These are phyloP conservation scores for Dunckerocampus dactyliophorus DNA, from an alignment of 2,113 vertebrate genomes.

Conservation along the genomic window DNA sequence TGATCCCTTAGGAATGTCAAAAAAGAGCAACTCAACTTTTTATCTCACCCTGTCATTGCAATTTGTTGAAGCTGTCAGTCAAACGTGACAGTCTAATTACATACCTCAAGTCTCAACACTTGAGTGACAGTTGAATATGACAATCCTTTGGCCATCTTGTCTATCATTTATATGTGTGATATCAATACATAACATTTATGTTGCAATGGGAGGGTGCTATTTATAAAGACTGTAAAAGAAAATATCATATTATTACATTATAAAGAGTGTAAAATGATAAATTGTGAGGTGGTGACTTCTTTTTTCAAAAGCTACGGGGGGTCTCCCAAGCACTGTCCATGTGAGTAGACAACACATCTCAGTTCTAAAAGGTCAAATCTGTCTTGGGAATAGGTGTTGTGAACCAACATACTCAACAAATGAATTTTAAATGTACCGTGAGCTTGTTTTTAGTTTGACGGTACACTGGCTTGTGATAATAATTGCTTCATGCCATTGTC, in stretches of 20 bases:
- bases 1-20: neutral
- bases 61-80: slow-evolving; percentile 43
- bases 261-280: slow-evolving; percentile 26
- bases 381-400: slow-evolving; percentile 23
- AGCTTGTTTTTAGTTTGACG: slow-evolving; percentile 21
- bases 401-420: slow-evolving; percentile 14
- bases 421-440: slow-evolving; percentile 16
- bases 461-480: neutral
- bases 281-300: slow-evolving; percentile 18
- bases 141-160: slow-evolving; percentile 20
- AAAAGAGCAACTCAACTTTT: neutral
- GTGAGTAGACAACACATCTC: slow-evolving; percentile 25
- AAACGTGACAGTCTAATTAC: neutral
- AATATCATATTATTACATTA: no score
- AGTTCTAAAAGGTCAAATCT: slow-evolving; percentile 51
- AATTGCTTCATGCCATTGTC: no score
- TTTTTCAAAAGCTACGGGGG: slow-evolving; percentile 36
- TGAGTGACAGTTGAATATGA: slow-evolving; percentile 14
- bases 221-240: slow-evolving; percentile 10
- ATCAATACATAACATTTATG: slow-evolving; percentile 38
- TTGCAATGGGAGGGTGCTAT: slow-evolving; percentile 19
- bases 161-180: slow-evolving; percentile 16
- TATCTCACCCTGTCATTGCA: slow-evolving; percentile 17
- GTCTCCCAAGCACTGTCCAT: slow-evolving; percentile 35
- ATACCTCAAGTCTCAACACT: no score